Evolutionary conservation across 2,113 vertebrate species (phyloP), one percentile per base, ranked within the genome.

Genomic region (Orthonyx spaldingii): DNA sequence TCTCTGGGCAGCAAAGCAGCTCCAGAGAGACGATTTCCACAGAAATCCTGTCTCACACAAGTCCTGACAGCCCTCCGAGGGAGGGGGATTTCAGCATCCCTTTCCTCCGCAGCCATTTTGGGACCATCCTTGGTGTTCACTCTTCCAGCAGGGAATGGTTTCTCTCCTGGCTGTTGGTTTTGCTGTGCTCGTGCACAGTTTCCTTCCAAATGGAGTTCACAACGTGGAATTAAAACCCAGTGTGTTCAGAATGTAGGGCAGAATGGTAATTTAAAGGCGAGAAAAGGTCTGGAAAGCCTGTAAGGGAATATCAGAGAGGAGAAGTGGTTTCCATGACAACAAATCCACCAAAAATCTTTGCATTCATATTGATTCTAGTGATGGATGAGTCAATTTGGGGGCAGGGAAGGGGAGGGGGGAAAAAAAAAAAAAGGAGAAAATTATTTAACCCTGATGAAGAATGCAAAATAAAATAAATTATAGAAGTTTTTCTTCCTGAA

Each of bases 281-380:
- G 95, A 94, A 94, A 94, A 94, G 94, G 95, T 94, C 96, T 96
- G 86, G 92, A 97, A 97, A 94, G 97, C 94, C 96, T 96, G 78
- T 75, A 65, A 97, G 96, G 95, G 92, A 96, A 94, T 96, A 96
- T 95, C 88, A 88, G 94, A 90, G 83, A 79, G 78, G 66, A 93
- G 90, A 97, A 97, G 87, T 82, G 93, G 97, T 97, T 97, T 96
- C 97, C 88, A 97, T 97, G 97, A 92, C 97, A 95, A 97, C 97
- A 97, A 97, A 97, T 96, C 94, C 93, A 84, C 94, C 95, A 97
- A 97, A 97, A 96, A 96, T 96, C 85, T 94, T 97, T 92, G 96
- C 97, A 96, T 97, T 97, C 94, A 74, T 97, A 97, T 96, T 96
- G 97, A 97, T 96, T 97, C 91, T 50, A 94, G 91, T 89, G 92